Percentiles rank a stretch among this genome's conserved stretches.
Conservation (phyloP, 2,113 vertebrate genomes). For the Grus americana region DNA sequence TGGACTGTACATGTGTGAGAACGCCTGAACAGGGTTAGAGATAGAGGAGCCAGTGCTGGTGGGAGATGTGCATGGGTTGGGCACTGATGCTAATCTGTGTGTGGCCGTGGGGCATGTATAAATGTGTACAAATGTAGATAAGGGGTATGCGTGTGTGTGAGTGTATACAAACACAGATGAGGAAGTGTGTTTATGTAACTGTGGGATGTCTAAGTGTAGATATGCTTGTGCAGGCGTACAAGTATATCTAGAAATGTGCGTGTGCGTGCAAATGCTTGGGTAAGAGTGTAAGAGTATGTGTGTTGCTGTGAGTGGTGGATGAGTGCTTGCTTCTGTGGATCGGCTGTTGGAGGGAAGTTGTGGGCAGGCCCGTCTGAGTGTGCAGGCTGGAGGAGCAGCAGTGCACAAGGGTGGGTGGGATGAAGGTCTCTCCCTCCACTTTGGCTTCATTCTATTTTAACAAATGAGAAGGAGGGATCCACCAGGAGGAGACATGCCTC, state of each 20-base stretch:
- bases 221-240: background rate
- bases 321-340: background rate
- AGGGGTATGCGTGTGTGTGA: background rate
- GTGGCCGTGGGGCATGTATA: background rate
- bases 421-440: background rate
- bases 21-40: background rate
- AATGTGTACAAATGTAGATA: background rate
- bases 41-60: background rate
- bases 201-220: background rate
- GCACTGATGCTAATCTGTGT: background rate
- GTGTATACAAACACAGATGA: background rate
- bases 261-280: accelerated
- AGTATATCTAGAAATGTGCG: background rate
- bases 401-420: background rate
- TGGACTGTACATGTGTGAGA: background rate
- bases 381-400: background rate
- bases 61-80: background rate
- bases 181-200: background rate
- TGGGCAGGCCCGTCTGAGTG: background rate
- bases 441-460: background rate
- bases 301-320: background rate
- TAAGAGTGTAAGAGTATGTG: background rate
- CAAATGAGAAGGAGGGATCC: background rate
- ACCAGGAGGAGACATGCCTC: background rate
- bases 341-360: background rate